These are phyloP conservation scores for Eutolmus rufibarbis DNA, from an alignment of 2,888 invertebrate genomes.

Conservation along the genomic window DNA sequence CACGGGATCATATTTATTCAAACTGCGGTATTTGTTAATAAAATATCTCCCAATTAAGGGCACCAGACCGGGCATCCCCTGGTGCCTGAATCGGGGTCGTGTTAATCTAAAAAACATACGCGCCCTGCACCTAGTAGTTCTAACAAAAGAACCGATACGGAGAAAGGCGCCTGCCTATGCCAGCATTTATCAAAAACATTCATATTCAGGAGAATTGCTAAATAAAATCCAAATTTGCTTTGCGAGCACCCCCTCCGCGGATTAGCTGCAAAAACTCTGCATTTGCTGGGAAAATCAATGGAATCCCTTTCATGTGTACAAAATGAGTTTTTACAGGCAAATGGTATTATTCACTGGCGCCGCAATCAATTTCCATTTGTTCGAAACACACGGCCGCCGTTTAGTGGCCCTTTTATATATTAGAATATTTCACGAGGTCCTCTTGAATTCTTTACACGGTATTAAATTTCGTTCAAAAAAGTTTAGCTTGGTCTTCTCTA, in stretches of 20 bases:
- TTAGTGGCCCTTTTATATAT: not conserved
- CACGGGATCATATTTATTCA: conserved; percentile 1
- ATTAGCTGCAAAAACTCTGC: not conserved
- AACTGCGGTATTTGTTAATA: conserved; percentile 17
- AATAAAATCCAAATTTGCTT: conserved; percentile 1
- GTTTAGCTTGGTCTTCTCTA: not conserved
- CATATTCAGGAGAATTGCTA: not conserved
- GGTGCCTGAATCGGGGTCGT: not conserved
- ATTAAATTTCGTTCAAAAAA: not conserved
- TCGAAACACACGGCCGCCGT: not conserved
- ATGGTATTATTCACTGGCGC: not conserved
- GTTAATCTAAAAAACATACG: conserved; percentile 9
- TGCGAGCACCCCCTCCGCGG: not conserved
- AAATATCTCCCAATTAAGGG: conserved; percentile 13
- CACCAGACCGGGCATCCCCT: not conserved
- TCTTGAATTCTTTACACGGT: not conserved
- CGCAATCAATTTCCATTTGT: not conserved
- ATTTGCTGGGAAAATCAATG: not conserved
- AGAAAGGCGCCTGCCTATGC: not conserved
- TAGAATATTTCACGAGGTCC: not conserved
- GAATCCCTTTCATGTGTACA: not conserved
- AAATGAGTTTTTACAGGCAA: not conserved
- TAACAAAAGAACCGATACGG: not conserved
- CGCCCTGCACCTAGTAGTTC: not conserved
- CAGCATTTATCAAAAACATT: conserved; percentile 20